A percentile compares a stretch with the other conserved stretches of the same genome.
Evolutionary conservation across 2,113 vertebrate genomes (phyloP).

Genomic region (Pterophyllum scalare): DNA sequence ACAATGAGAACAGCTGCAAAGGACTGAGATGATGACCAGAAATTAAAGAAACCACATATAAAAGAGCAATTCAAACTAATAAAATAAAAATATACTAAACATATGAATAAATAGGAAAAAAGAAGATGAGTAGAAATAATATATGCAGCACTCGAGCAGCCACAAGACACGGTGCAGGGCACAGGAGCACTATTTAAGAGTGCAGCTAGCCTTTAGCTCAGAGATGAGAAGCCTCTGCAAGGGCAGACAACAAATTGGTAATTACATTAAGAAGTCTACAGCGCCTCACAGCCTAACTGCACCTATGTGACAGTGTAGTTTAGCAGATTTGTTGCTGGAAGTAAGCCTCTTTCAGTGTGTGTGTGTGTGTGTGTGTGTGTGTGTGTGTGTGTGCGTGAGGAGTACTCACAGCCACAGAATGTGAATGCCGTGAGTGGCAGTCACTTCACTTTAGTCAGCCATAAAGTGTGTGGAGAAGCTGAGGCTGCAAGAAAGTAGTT

Average conservation of each 20-base stretch:
- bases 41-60: background rate
- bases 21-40: background rate
- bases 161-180: background rate
- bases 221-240: background rate
- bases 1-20: no score
- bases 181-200: background rate
- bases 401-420: background rate
- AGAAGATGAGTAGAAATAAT: background rate
- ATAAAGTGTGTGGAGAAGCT: background rate
- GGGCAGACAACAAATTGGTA: background rate
- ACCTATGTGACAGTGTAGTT: background rate
- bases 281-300: background rate
- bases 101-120: background rate
- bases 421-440: background rate
- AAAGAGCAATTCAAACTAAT: background rate
- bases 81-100: background rate
- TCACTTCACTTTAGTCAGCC: background rate
- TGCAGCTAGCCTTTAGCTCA: background rate
- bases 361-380: background rate
- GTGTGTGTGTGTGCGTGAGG: background rate
- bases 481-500: background rate
- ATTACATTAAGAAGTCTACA: constrained; percentile 10
- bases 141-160: fast-evolving
- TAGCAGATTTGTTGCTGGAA: background rate
- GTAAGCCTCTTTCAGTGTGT: background rate